Evolutionary conservation across 2,797 vertebrate species (phyloP).

Genomic region (Peromyscus nudipes): DNA sequence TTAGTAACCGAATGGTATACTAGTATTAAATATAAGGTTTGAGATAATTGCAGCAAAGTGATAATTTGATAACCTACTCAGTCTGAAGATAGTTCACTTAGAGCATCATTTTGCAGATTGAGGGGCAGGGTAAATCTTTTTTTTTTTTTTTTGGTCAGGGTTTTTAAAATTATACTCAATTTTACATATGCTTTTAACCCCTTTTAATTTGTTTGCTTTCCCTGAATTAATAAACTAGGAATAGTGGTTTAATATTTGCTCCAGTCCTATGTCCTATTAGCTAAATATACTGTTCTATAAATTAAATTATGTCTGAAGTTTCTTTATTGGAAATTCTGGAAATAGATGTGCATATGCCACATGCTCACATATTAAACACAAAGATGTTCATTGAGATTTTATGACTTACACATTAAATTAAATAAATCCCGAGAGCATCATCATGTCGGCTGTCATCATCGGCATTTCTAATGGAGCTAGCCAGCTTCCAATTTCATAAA

Average conservation of each 20-base stretch:
- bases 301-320: constrained; percentile 46
- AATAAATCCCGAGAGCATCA: neutral
- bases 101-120: constrained; percentile 37
- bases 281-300: constrained; percentile 55
- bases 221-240: constrained; percentile 30
- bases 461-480: neutral
- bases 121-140: neutral
- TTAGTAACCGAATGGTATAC: neutral
- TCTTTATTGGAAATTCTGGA: constrained; percentile 47
- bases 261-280: constrained; percentile 22
- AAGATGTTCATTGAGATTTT: constrained; percentile 47
- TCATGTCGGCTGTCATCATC: neutral
- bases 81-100: constrained; percentile 58
- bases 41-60: constrained; percentile 35
- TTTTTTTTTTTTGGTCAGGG: neutral
- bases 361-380: constrained; percentile 53
- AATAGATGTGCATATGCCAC: constrained; percentile 50
- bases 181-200: constrained; percentile 55
- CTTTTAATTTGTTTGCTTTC: constrained; percentile 46
- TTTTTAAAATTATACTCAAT: constrained; percentile 38
- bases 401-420: constrained; percentile 48
- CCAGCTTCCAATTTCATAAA: constrained; percentile 19
- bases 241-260: constrained; percentile 32
- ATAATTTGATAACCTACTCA: constrained; percentile 40
- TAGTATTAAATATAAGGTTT: neutral